Evolutionary conservation across 1,140 invertebrate genomes (phyloP), one percentile per base, ranked within the genome.

Genomic region (Odontomachus brunneus): DNA sequence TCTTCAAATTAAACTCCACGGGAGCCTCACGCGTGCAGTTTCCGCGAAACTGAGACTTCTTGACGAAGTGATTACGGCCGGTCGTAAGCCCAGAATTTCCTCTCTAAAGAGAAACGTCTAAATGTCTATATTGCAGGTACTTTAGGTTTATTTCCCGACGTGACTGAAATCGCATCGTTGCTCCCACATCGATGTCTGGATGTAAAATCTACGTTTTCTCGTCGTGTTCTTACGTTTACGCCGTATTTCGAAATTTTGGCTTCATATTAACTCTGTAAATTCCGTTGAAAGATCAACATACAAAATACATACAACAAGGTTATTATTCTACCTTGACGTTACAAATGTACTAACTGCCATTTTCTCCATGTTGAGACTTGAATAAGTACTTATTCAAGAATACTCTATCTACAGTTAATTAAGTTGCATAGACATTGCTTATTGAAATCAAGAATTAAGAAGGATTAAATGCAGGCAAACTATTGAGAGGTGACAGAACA

Each of bases 51-150:
- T 44, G 38, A 3, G 33, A 75, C 17, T 63, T 59, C 26, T 26
- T 75, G 62, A 62, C 12, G 38, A 63, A 75, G 7, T 29, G 38
- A 60, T 33, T 44, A 44, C 38, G 38, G 53, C n/a, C 17, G 38
- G 11, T 44, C 14, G 38, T 72, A 57, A 57, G 17, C 11, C 17
- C 22, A 11, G 17, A 63, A 75, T 65, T 60, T 19, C 19, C n/a
- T 49, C 15, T 15, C 15, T 2, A 24, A 63, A 75, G 38, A 51
- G 9, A 51, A 33, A 51, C 44, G 3, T 57, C 19, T 22, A 19
- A 33, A 51, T 60, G 3, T 38, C 19, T 38, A 19, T 22, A 7
- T 44, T 38, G 55, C 17, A 11, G 9, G 38, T 44, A 73, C 29
- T 72, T 74, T 49, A 49, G 12, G 24, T 19, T 62, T 3, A 38